phyloP scores from a whole-genome alignment of 2,888 invertebrate species.

The Lacanobia wlatinum region DNA sequence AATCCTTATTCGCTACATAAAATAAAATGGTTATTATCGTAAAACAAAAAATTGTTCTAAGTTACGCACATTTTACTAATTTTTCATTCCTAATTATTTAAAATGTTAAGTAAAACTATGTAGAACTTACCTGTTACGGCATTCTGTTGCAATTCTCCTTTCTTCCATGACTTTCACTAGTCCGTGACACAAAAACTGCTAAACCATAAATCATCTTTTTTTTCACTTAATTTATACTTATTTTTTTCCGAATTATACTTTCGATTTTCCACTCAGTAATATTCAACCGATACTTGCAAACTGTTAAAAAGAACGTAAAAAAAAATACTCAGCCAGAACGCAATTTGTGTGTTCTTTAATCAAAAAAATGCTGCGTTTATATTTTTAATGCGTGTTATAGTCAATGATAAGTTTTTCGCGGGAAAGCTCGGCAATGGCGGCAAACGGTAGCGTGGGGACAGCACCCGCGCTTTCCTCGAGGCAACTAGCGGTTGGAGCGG shows the following conservation, averaged over 20 bases:
- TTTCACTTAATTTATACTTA: constrained; percentile 31
- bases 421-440: constrained; percentile 75
- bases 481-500: constrained; percentile 78
- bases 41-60: not conserved
- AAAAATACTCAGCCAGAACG: constrained; percentile 10
- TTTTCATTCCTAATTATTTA: not conserved
- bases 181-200: constrained; percentile 57
- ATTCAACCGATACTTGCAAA: constrained; percentile 51
- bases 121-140: constrained; percentile 56
- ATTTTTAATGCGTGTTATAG: constrained; percentile 58
- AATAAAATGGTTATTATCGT: not conserved
- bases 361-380: constrained; percentile 29
- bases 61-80: not conserved
- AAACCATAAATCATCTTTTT: constrained; percentile 59
- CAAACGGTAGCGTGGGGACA: constrained; percentile 68
- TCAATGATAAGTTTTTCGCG: constrained; percentile 83
- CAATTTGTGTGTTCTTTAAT: constrained; percentile 21
- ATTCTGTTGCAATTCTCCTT: constrained; percentile 29
- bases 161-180: constrained; percentile 50
- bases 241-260: constrained; percentile 21
- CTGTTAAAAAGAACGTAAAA: constrained; percentile 8
- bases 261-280: constrained; percentile 25
- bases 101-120: not conserved
- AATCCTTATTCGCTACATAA: not conserved
- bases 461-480: constrained; percentile 79